Conservation (phyloP, 2,888 invertebrate species). For the Zaprionus bogoriensis region DNA sequence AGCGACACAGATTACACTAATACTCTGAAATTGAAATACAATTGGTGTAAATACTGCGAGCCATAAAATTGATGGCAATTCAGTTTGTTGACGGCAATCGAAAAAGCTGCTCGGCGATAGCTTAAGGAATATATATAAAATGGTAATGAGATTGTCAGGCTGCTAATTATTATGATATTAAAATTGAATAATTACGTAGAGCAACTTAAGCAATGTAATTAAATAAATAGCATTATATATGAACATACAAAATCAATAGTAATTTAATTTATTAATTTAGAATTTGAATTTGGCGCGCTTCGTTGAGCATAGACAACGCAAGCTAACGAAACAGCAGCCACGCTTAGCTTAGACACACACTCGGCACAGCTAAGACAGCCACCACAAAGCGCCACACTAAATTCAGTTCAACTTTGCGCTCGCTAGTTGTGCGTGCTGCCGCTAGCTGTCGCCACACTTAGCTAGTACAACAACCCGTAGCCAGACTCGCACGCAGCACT, state of each 20-base stretch:
- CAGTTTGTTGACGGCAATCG: no score
- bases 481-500: not conserved
- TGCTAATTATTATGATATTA: no score
- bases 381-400: not conserved
- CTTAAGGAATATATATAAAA: no score
- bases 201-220: no score
- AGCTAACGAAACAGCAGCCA: fast-evolving
- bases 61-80: constrained; percentile 2
- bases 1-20: constrained; percentile 23
- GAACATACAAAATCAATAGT: no score
- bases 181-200: no score
- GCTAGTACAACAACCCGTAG: not conserved
- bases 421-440: no score
- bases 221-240: no score
- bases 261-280: no score
- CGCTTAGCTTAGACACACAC: not conserved
- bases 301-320: not conserved
- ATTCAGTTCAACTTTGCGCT: not conserved
- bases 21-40: constrained; percentile 34
- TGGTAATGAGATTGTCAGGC: no score
- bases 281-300: constrained; percentile 4
- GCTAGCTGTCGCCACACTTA: no score
- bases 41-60: constrained; percentile 31
- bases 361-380: not conserved
- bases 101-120: no score